A percentile compares a stretch with the other conserved stretches of the same genome.
Conservation (phyloP, 2,797 vertebrate species). For the Geotrypetes seraphini region DNA sequence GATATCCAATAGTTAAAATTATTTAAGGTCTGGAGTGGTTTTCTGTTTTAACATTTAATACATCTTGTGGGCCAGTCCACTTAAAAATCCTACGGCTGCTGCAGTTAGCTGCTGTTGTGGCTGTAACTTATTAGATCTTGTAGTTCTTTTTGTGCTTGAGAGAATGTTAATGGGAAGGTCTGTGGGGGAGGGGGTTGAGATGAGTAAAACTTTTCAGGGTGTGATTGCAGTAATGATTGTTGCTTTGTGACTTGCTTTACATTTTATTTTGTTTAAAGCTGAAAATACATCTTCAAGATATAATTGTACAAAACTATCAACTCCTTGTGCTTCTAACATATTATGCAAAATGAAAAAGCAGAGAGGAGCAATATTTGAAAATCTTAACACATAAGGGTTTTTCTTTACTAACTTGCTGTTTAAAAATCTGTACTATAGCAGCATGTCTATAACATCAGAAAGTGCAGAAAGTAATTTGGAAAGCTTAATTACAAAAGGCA, state of each 20-base stretch:
- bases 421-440: constrained; percentile 22
- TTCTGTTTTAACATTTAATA: constrained; percentile 15
- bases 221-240: constrained; percentile 57
- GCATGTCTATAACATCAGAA: constrained; percentile 34
- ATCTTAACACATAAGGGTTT: constrained; percentile 17
- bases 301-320: constrained; percentile 27
- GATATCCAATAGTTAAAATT: constrained; percentile 31
- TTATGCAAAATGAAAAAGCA: constrained; percentile 35
- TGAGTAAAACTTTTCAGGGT: constrained; percentile 29
- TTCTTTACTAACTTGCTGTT: constrained; percentile 32
- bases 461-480: constrained; percentile 23
- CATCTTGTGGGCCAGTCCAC: constrained; percentile 27
- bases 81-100: constrained; percentile 61
- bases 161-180: constrained; percentile 50
- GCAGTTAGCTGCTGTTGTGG: constrained; percentile 59
- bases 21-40: constrained; percentile 27
- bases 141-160: constrained; percentile 60
- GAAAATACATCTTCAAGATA: constrained; percentile 28
- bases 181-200: constrained; percentile 20
- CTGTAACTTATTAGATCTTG: constrained; percentile 49
- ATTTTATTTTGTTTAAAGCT: constrained; percentile 35
- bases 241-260: constrained; percentile 54
- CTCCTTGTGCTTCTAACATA: constrained; percentile 34
- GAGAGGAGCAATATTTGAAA: constrained; percentile 43
- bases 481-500: constrained; percentile 30